Percentiles rank a stretch among this genome's conserved stretches.
phyloP scores from a whole-genome alignment of 2,888 invertebrate species.

The Hypercompe scribonia region DNA sequence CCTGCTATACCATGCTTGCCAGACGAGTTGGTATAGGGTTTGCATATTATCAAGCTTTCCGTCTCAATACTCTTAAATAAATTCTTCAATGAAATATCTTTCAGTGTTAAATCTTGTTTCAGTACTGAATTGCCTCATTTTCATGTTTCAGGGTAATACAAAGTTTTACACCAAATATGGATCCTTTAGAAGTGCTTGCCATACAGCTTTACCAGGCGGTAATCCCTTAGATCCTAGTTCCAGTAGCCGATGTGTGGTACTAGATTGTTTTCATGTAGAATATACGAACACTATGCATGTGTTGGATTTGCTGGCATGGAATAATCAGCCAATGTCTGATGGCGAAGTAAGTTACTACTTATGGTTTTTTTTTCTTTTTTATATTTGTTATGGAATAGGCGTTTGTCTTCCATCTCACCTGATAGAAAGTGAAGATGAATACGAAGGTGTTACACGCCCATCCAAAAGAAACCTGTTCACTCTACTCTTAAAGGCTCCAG shows the following conservation, averaged over 20 bases:
- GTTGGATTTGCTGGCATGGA: constrained; percentile 95
- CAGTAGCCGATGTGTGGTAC: constrained; percentile 86
- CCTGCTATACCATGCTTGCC: no score
- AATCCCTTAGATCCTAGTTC: constrained; percentile 60
- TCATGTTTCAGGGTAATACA: constrained; percentile 88
- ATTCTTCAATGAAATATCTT: neutral
- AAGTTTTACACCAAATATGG: constrained; percentile 90
- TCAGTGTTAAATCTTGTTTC: neutral
- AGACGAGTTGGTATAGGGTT: no score
- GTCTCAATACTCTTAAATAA: neutral
- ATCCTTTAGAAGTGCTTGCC: constrained; percentile 82
- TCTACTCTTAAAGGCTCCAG: no score
- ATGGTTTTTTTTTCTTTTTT: no score
- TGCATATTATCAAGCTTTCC: no score
- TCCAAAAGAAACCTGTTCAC: no score
- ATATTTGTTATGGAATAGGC: no score
- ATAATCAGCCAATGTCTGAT: constrained; percentile 89
- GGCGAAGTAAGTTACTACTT: constrained; percentile 87
- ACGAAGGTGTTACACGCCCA: no score
- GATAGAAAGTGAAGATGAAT: no score
- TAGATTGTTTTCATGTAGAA: constrained; percentile 94
- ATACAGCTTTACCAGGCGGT: constrained; percentile 92
- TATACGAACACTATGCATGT: constrained; percentile 89
- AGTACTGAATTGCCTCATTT: neutral
- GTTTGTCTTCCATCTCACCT: no score